These are phyloP conservation scores for Leiothrix lutea DNA, from an alignment of 2,113 vertebrate genomes.

Conservation along the genomic window DNA sequence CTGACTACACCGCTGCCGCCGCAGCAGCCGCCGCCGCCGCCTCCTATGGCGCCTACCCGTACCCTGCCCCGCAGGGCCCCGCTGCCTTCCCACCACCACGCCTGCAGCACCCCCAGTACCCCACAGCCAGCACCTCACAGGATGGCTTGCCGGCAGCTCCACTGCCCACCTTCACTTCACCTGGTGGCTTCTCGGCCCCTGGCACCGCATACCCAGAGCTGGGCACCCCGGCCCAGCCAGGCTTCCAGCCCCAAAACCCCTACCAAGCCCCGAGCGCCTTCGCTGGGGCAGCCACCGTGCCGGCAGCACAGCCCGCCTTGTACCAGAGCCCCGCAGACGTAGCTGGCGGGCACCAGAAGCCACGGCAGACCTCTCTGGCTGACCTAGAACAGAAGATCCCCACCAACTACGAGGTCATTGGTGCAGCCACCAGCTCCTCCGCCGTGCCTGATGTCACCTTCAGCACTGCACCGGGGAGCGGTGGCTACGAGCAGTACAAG, in stretches of 20 bases:
- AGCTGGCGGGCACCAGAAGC: slow-evolving; percentile 84
- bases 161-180: slow-evolving; percentile 78
- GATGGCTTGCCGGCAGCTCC: slow-evolving; percentile 86
- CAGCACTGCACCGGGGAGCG: slow-evolving; percentile 59
- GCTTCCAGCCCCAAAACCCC: slow-evolving; percentile 82
- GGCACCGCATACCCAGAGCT: slow-evolving; percentile 84
- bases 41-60: slow-evolving; percentile 83
- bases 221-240: slow-evolving; percentile 79
- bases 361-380: slow-evolving; percentile 89
- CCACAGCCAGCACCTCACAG: slow-evolving; percentile 82
- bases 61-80: slow-evolving; percentile 68
- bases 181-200: slow-evolving; percentile 81
- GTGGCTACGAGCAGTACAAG: slow-evolving; percentile 86
- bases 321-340: slow-evolving; percentile 83
- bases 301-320: slow-evolving; percentile 76
- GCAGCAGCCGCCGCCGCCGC: slow-evolving; percentile 74
- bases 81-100: slow-evolving; percentile 83
- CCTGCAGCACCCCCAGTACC: slow-evolving; percentile 86
- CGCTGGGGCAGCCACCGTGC: slow-evolving; percentile 73
- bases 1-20: slow-evolving; percentile 67
- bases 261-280: slow-evolving; percentile 83
- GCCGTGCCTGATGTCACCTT: slow-evolving; percentile 81
- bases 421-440: slow-evolving; percentile 83
- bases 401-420: slow-evolving; percentile 94
- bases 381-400: slow-evolving; percentile 95